Conservation (phyloP, 2,113 vertebrate species). For the Cynoglossus semilaevis region DNA sequence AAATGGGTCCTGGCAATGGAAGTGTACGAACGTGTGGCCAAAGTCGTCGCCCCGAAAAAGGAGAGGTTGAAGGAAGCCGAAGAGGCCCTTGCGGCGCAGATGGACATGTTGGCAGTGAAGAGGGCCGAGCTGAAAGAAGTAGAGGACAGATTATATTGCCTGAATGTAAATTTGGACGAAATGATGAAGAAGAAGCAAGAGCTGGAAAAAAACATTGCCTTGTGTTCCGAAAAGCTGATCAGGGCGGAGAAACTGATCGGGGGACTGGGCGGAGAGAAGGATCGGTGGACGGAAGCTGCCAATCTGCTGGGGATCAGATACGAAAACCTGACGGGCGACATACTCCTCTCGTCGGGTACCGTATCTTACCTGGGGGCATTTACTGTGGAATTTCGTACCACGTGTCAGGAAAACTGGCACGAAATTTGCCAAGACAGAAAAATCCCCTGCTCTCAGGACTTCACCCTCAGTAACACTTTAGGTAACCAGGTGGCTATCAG, state of each 20-base stretch:
- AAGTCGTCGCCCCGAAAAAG: slow-evolving; percentile 87
- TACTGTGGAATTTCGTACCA: slow-evolving; percentile 81
- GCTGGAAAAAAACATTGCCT: slow-evolving; percentile 85
- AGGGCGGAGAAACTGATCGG: slow-evolving; percentile 88
- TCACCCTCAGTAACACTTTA: slow-evolving; percentile 81
- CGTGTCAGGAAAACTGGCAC: slow-evolving; percentile 84
- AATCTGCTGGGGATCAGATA: slow-evolving; percentile 77
- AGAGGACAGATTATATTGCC: slow-evolving; percentile 78
- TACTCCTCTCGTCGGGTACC: slow-evolving; percentile 84
- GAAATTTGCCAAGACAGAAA: slow-evolving; percentile 76
- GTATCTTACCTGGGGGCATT: slow-evolving; percentile 92
- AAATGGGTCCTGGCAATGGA: slow-evolving; percentile 94
- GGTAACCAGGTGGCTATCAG: slow-evolving; percentile 87
- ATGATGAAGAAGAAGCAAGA: slow-evolving; percentile 83
- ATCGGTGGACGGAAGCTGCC: slow-evolving; percentile 89
- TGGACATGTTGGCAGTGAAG: slow-evolving; percentile 81
- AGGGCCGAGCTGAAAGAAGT: slow-evolving; percentile 85
- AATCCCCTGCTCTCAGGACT: slow-evolving; percentile 83
- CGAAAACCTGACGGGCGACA: slow-evolving; percentile 85
- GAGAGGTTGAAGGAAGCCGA: slow-evolving; percentile 80
- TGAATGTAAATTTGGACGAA: slow-evolving; percentile 81
- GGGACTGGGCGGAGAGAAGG: slow-evolving; percentile 90
- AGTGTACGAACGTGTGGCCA: slow-evolving; percentile 86
- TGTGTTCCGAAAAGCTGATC: slow-evolving; percentile 86
- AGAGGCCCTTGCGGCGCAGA: slow-evolving; percentile 75